A percentile compares a stretch with the other conserved stretches of the same genome.
Evolutionary conservation across 92 coral and sea anemone genomes (phyloP).

Genomic region (Anthopleura xanthogrammica): DNA sequence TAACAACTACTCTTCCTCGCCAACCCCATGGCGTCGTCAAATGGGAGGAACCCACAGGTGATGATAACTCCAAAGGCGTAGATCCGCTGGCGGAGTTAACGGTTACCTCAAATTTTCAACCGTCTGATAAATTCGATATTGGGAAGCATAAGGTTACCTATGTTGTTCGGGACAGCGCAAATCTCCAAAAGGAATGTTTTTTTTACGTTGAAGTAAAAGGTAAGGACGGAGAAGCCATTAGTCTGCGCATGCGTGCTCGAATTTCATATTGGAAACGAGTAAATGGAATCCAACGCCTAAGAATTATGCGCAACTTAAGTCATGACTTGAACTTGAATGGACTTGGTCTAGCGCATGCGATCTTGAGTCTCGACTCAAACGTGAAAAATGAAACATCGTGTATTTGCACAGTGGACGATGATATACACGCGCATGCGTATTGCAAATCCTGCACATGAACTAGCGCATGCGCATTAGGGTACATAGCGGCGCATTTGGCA

Average conservation of each 20-base stretch:
- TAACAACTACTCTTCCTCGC: constrained; percentile 53
- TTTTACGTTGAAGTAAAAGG: constrained; percentile 71
- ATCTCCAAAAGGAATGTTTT: constrained; percentile 51
- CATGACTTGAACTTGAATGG: too few relatives aligned
- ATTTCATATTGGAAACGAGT: not conserved
- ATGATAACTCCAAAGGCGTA: constrained; percentile 70
- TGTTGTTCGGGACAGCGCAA: constrained; percentile 53
- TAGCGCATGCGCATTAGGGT: too few relatives aligned
- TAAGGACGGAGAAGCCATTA: constrained; percentile 10
- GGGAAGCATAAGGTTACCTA: constrained; percentile 55
- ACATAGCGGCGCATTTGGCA: not conserved
- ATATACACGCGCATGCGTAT: too few relatives aligned
- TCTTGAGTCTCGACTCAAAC: too few relatives aligned
- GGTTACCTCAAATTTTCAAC: constrained; percentile 47
- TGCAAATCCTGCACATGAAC: too few relatives aligned
- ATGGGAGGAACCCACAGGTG: constrained; percentile 64
- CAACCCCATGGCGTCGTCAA: constrained; percentile 56
- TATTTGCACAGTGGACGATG: too few relatives aligned
- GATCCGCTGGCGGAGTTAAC: constrained; percentile 78
- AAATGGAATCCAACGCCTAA: not conserved
- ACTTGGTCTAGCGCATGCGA: too few relatives aligned
- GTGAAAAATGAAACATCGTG: too few relatives aligned
- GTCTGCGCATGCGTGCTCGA: not conserved
- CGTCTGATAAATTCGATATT: constrained; percentile 66
- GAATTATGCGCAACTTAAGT: too few relatives aligned